Evolutionary conservation across 2,797 vertebrate genomes (phyloP), one percentile per base, ranked within the genome.

Genomic region (Oreochromis mossambicus): DNA sequence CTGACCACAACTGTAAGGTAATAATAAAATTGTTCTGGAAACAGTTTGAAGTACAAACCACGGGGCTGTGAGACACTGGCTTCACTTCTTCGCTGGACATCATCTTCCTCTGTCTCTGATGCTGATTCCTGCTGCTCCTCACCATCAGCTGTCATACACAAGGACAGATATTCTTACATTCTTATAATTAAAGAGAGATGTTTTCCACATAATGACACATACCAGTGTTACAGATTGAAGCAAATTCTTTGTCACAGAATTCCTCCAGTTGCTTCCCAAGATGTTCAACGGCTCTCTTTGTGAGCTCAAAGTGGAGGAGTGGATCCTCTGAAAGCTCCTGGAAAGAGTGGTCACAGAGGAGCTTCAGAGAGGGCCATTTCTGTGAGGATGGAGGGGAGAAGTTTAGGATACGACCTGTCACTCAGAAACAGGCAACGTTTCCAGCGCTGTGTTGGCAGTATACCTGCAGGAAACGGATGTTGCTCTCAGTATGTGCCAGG

Each of bases 381-480:
- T 95, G 83, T 50, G 15, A 38, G 29, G 55, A 78, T 24, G 21
- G 6, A 29, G 15, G 15, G n/a, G 11, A 24, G 41, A 24, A 3
- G 38, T 8, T 38, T 2, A 7, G 38, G 10, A 82, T 7, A 54
- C 7, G 9, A 34, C 17, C 13, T 10, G 0, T 54, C 2, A 17
- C 15, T n/a, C 15, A 61, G 34, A 63, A 14, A 11, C 41, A 76
- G 32, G 8, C 51, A 3, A 78, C 7, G 7, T 14, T 32, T 50
- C 5, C 24, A 11, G 11, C 6, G 21, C 68, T 43, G 46, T 46
- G 15, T 88, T 38, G 54, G 51, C 17, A 10, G 34, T 85, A 75
- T 75, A 95, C 95, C 94, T 91, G 77, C 46, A 95, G 85, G 82
- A 95, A 95, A 8, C 24, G 4, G 11, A 84, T 7, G 5, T 91